phyloP scores from a whole-genome alignment of 2,888 invertebrate genomes.

The Eupithecia insigniata region DNA sequence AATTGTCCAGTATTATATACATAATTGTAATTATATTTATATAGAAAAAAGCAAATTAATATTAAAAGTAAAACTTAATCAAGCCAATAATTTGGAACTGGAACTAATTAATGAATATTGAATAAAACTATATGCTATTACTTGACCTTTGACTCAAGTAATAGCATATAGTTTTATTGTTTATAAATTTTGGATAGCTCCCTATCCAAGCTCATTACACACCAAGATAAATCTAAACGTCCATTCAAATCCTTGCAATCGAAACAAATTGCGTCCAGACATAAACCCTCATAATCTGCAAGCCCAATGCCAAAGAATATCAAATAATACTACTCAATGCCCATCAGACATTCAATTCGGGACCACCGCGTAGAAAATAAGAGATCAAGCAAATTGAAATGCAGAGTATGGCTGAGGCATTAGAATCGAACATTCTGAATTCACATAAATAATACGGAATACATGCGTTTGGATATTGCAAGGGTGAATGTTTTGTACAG shows the following conservation, averaged over 20 bases:
- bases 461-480: conserved; percentile 65
- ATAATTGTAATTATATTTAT: too few species aligned
- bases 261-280: conserved; percentile 15
- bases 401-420: conserved; percentile 62
- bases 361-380: conserved; percentile 81
- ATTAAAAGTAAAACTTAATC: too few species aligned
- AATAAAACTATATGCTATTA: too few species aligned
- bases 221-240: not conserved
- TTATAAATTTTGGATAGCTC: too few species aligned
- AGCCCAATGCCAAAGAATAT: conserved; percentile 1
- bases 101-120: too few species aligned
- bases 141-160: too few species aligned
- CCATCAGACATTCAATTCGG: conserved; percentile 43
- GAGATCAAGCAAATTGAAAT: conserved; percentile 78
- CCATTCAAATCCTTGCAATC: not conserved
- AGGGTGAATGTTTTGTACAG: conserved; percentile 52
- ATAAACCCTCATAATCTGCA: conserved; percentile 6
- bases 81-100: too few species aligned
- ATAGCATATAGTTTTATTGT: too few species aligned
- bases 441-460: conserved; percentile 76
- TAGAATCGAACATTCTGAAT: conserved; percentile 71
- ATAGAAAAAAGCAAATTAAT: too few species aligned
- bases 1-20: too few species aligned
- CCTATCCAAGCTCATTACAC: not conserved
- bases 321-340: conserved; percentile 10